Evolutionary conservation across 2,113 vertebrate genomes (phyloP).

Genomic region (Sturnira hondurensis): DNA sequence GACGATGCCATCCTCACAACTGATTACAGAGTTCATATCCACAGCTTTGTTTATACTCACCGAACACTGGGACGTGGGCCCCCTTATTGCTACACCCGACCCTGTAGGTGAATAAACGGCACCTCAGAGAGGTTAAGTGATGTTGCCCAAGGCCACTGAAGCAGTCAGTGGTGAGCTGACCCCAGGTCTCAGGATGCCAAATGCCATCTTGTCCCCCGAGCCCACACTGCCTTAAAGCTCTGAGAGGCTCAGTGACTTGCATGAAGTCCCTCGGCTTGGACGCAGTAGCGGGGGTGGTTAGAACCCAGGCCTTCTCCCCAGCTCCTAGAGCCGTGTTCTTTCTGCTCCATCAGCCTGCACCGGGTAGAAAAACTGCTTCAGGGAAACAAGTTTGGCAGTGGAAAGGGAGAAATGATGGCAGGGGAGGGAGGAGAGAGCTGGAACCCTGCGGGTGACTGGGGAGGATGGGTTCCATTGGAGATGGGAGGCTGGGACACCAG

Average conservation of each 20-base stretch:
- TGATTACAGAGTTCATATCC: neutral
- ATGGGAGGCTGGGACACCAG: constrained; percentile 31
- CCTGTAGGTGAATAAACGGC: neutral
- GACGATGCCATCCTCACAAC: neutral
- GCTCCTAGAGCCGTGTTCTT: constrained; percentile 29
- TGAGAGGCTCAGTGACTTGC: neutral
- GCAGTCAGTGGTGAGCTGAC: neutral
- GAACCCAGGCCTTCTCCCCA: neutral
- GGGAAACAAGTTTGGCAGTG: constrained; percentile 45
- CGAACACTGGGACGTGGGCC: neutral
- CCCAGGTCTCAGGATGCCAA: neutral
- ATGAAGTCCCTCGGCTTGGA: neutral
- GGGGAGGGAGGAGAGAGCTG: neutral
- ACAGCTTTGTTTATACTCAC: neutral
- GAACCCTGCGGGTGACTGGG: neutral
- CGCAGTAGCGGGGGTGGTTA: neutral
- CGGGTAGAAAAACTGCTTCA: constrained; percentile 33
- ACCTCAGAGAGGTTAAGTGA: neutral
- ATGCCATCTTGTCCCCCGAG: neutral
- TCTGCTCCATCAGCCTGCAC: constrained; percentile 43
- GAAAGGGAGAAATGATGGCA: constrained; percentile 1
- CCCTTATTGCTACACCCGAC: neutral
- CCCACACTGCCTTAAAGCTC: neutral
- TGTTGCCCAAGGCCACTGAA: neutral
- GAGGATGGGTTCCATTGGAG: constrained; percentile 37